phyloP scores from a whole-genome alignment of 2,797 vertebrate genomes.

The Thalassophryne amazonica region DNA sequence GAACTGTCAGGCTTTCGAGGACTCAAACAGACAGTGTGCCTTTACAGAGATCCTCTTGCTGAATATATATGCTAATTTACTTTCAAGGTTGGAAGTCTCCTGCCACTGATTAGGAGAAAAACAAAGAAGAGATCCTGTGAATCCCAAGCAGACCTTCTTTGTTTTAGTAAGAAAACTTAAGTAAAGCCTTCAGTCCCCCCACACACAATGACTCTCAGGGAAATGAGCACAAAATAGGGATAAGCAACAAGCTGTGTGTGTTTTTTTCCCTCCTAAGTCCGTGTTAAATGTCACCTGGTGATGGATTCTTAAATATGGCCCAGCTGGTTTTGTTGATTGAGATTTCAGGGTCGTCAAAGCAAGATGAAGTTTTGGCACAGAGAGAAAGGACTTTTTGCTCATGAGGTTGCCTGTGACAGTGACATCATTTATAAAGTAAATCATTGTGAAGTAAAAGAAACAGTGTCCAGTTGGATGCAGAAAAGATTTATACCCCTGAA shows the following conservation, averaged over 20 bases:
- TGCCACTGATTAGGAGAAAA: constrained; percentile 58
- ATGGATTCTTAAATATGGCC: background rate
- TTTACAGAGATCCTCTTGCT: constrained; percentile 49
- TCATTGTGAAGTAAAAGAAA: background rate
- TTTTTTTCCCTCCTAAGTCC: constrained; percentile 2
- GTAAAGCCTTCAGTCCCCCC: constrained; percentile 31
- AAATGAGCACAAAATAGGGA: constrained; percentile 26
- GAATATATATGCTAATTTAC: constrained; percentile 60
- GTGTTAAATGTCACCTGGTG: constrained; percentile 11
- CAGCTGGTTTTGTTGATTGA: constrained; percentile 10
- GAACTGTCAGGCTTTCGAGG: constrained; percentile 55
- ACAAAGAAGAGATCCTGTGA: constrained; percentile 55
- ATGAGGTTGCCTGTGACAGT: background rate
- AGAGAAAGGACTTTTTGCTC: background rate
- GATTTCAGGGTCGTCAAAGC: constrained; percentile 11
- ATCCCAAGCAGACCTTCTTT: constrained; percentile 40
- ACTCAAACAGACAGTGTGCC: constrained; percentile 19
- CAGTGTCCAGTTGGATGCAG: no score
- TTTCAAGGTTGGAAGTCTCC: constrained; percentile 61
- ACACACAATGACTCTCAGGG: constrained; percentile 30
- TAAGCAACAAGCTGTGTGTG: background rate
- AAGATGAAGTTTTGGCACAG: background rate
- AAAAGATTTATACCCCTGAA: no score
- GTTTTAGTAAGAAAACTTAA: constrained; percentile 27
- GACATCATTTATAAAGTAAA: background rate